These are phyloP conservation scores for Harpegnathos saltator DNA, from an alignment of 1,140 invertebrate genomes.

Conservation along the genomic window DNA sequence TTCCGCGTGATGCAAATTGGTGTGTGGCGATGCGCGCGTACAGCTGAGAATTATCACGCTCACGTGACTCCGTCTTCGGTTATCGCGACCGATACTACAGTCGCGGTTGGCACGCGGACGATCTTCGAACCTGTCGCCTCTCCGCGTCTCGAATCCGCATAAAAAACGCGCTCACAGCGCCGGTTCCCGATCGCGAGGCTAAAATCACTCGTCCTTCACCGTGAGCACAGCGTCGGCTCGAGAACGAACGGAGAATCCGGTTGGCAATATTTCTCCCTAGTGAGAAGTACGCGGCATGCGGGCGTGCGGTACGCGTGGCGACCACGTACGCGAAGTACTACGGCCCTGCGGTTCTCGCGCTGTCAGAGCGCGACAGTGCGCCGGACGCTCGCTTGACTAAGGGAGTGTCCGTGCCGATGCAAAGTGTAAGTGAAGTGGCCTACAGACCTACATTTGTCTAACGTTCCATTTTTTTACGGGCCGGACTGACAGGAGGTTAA, in stretches of 20 bases:
- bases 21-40: neutral
- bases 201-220: too few relatives aligned
- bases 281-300: neutral
- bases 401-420: conserved; percentile 85
- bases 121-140: too few relatives aligned
- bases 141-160: neutral
- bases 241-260: too few relatives aligned
- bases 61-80: conserved; percentile 5
- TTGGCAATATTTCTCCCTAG: too few relatives aligned
- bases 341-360: conserved; percentile 66
- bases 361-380: conserved; percentile 73
- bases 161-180: neutral
- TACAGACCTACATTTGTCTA: conserved; percentile 90
- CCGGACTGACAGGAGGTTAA: conserved; percentile 70
- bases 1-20: neutral
- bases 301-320: neutral
- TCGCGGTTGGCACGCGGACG: neutral
- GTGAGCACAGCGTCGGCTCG: too few relatives aligned
- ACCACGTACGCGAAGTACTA: conserved; percentile 18
- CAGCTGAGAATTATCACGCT: neutral
- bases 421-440: conserved; percentile 90
- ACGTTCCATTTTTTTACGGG: conserved; percentile 86
- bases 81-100: neutral
- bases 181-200: too few relatives aligned
- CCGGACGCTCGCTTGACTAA: conserved; percentile 85